phyloP scores from a whole-genome alignment of 2,113 vertebrate species.

The Varanus komodoensis region DNA sequence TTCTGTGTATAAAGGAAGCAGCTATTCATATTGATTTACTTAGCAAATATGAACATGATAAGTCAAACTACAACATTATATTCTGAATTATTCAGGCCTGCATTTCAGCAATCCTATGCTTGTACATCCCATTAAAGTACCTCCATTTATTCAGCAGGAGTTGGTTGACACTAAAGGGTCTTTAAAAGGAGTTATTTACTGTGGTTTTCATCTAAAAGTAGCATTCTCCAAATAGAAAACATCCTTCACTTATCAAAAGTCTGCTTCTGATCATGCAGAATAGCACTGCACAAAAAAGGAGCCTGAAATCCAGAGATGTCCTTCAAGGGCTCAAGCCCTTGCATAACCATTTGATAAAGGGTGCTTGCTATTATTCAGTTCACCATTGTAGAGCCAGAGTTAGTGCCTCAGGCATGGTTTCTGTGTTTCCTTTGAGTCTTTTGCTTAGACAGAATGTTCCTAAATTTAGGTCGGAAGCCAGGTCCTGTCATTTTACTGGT shows the following conservation, averaged over 20 bases:
- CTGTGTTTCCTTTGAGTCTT: neutral
- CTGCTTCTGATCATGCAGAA: neutral
- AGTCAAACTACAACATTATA: slow-evolving; percentile 7
- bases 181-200: neutral
- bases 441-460: too few species aligned
- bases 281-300: neutral
- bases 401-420: neutral
- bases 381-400: neutral
- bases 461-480: too few species aligned
- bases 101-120: neutral
- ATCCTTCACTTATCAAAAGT: neutral
- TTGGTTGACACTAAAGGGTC: neutral
- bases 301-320: neutral
- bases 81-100: neutral
- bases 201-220: too few species aligned
- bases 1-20: neutral
- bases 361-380: neutral
- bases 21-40: neutral
- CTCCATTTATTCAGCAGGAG: neutral
- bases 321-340: neutral
- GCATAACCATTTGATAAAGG: neutral
- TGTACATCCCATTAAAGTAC: neutral
- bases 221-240: neutral
- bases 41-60: slow-evolving; percentile 2
- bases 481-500: too few species aligned